Evolutionary conservation across 2,888 invertebrate species (phyloP), one percentile per base, ranked within the genome.

Genomic region (Strigamia maritima): DNA sequence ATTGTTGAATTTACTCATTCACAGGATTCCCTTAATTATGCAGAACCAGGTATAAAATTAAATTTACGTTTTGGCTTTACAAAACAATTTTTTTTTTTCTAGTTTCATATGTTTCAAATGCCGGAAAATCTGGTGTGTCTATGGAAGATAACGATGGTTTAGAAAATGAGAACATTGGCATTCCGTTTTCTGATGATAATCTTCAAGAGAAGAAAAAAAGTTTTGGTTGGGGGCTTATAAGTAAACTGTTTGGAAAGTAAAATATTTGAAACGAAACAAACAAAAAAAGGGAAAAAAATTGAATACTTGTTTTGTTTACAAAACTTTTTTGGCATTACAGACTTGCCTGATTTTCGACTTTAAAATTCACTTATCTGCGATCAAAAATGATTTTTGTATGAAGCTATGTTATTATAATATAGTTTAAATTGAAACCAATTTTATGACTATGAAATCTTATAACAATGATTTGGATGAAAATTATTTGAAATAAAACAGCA

Each of bases 171-270:
- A 65, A 22, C 4, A 19, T 65, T 24, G 24, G 19, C 22, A 19
- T 65, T 22, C 60, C 60, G 2, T 28, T 70, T 70, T 26, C 70
- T 4, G 70, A 70, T 28, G 70, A 70, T 26, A 28, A 16, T 10
- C 12, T 26, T 26, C 70, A 70, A 70, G 70, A 70, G 28, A 26
- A 28, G 70, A 70, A 70, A 7, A 70, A 70, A 28, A 14, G 70
- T 26, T 70, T 70, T 70, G 70, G 70, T 70, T 70, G 70, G 70
- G 28, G 70, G 14, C 12, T 70, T 70, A n/a, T 70, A 26, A 70
- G 26, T 28, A 70, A 70, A 28, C 28, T 70, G n/a, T 70, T 70
- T n/a, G 70, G 70, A 70, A 70, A 70, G 70, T 70, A 70, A 70
- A 70, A 28, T 16, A 14, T 70, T 28, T 12, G 24, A 26, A 26